These are phyloP conservation scores for Eledona agricola DNA, from an alignment of 2,888 invertebrate genomes.

Conservation along the genomic window DNA sequence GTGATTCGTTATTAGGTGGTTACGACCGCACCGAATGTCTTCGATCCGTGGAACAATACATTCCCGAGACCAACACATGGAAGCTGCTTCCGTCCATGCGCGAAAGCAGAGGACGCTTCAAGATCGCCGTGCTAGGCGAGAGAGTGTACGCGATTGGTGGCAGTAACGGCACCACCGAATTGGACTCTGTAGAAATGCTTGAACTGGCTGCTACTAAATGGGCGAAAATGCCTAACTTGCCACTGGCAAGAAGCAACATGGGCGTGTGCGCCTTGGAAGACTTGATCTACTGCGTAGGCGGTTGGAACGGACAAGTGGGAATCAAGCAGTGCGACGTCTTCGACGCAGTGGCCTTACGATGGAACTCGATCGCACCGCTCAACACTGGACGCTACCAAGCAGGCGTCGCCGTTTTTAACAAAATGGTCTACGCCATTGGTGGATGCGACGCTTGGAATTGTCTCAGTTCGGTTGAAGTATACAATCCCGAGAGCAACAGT, in stretches of 20 bases:
- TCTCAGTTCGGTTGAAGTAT: conserved; percentile 74
- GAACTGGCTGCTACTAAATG: conserved; percentile 64
- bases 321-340: conserved; percentile 79
- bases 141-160: conserved; percentile 83
- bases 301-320: conserved; percentile 77
- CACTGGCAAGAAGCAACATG: conserved; percentile 74
- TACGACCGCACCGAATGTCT: conserved; percentile 88
- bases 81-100: conserved; percentile 73
- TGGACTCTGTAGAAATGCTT: conserved; percentile 75
- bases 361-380: conserved; percentile 76
- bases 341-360: conserved; percentile 68
- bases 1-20: conserved; percentile 65
- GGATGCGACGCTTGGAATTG: conserved; percentile 92
- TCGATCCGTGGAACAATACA: conserved; percentile 77
- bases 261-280: conserved; percentile 73
- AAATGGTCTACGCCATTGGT: conserved; percentile 80
- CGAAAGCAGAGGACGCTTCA: conserved; percentile 80
- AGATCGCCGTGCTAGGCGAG: conserved; percentile 74
- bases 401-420: conserved; percentile 74
- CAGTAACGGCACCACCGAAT: conserved; percentile 83
- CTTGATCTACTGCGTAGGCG: conserved; percentile 80
- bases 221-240: conserved; percentile 64
- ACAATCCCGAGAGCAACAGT: conserved; percentile 68
- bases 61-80: conserved; percentile 77
- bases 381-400: conserved; percentile 80